Conservation (phyloP, 2,888 invertebrate species). For the Plebejus argus region DNA sequence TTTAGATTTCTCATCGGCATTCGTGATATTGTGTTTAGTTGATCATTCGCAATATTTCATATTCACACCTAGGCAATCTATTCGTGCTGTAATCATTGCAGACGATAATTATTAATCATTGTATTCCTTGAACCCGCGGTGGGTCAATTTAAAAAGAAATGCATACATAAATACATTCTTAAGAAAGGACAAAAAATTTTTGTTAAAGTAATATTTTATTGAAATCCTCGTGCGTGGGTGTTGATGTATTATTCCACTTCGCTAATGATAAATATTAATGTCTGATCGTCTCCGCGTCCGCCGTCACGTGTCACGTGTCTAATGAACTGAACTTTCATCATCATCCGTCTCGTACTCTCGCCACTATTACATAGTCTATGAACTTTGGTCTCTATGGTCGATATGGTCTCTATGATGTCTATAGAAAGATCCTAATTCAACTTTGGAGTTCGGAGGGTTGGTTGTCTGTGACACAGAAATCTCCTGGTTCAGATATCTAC, state of each 20-base stretch:
- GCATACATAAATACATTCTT: slow-evolving; percentile 1
- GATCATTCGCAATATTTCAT: not conserved
- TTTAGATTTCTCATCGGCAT: not conserved
- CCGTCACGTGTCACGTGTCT: slow-evolving; percentile 30
- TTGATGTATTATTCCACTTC: slow-evolving; percentile 32
- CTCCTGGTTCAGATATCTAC: not conserved
- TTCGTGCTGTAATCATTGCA: not conserved
- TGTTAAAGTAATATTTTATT: slow-evolving; percentile 30
- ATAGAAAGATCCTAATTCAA: not conserved
- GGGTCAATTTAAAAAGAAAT: not conserved
- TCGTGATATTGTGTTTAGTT: not conserved
- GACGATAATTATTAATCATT: not conserved
- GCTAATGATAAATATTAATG: slow-evolving; percentile 33
- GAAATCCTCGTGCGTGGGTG: slow-evolving; percentile 31
- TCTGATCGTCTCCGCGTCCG: slow-evolving; percentile 22
- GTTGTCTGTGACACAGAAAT: not conserved
- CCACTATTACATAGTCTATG: not conserved
- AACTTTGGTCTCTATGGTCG: not conserved
- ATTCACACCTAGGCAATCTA: not conserved
- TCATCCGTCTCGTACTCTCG: not conserved
- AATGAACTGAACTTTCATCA: slow-evolving; percentile 28
- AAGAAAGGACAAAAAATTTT: not conserved
- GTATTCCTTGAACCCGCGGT: not conserved
- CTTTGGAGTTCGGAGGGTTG: not conserved
- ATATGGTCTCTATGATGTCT: not conserved